These are phyloP conservation scores for Nymphalis polychloros DNA, from an alignment of 2,888 invertebrate genomes.

Conservation along the genomic window DNA sequence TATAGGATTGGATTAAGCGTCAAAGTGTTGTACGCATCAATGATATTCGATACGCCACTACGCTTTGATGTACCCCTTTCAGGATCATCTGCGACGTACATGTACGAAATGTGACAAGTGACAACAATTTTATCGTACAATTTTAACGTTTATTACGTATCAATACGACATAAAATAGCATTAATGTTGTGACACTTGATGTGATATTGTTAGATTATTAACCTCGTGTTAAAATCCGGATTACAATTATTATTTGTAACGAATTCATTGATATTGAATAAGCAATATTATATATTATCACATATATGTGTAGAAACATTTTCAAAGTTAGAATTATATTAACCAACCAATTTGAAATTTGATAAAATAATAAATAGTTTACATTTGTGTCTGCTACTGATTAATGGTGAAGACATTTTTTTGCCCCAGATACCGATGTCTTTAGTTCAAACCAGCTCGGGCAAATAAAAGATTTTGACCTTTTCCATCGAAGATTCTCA, in stretches of 20 bases:
- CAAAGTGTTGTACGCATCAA: conserved; percentile 38
- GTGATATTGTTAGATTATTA: not conserved
- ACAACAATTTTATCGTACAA: not conserved
- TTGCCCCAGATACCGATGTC: no score
- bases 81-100: conserved; percentile 23
- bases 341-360: no score
- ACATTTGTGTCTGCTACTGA: no score
- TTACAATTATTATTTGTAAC: not conserved
- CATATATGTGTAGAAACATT: not conserved
- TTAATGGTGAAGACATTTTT: no score
- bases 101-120: conserved; percentile 1
- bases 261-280: not conserved
- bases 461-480: no score
- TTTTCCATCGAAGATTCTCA: no score
- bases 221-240: not conserved
- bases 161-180: not conserved
- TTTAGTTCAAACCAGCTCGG: no score
- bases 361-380: no score
- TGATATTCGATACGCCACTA: conserved; percentile 33
- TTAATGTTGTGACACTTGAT: not conserved
- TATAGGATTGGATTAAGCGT: conserved; percentile 28
- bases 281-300: not conserved
- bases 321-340: not conserved
- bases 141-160: not conserved
- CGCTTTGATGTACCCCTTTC: conserved; percentile 40